Base-by-base conservation (phyloP, 2,888 invertebrate species). In the Caprella mutica region DNA sequence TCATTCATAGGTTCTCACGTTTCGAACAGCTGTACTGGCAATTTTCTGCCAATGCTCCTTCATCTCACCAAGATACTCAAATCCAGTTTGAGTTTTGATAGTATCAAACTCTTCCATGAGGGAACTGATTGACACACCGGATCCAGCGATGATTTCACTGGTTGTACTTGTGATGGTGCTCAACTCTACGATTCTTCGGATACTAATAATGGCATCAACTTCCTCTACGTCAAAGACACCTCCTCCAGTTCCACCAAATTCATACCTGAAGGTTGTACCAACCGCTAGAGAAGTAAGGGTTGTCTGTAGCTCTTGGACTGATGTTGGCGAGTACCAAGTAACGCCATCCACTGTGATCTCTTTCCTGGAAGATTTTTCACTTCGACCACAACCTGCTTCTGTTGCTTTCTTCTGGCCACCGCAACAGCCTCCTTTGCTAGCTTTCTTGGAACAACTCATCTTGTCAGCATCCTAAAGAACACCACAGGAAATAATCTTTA, bases 21-120 rank as follows among this genome's bases (percentile, higher is more conserved):
- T 86, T 70, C 85, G 75, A 0, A 86, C 80, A 21, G 84, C 80
- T 3, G 81, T 76, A 70, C 80, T 82, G 0, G 84, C 86, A 2
- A 86, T 79, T 52, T 83, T 70, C 66, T 81, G 80, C 60, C 85
- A 71, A 69, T 85, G 85, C 23, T 78, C 72, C 23, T 76, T 76
- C 61, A 85, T 72, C 44, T 75, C 74, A 9, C 64, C 54, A 8
- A 51, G 43, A 19, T 61, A 61, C 5, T 39, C 6, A 27, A 40
- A 61, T 24, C 58, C 58, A 5, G 27, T 14, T 14, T 29, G 40
- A 14, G 9, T n/a, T 5, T 39, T 4, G 4, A 67, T 23, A 65
- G 67, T 67, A 72, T 67, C 51, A 48, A 55, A 30, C 38, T 56
- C 54, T 24, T 65, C 51, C 23, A 80, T 78, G 6, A 77, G 70